Evolutionary conservation across 2,113 vertebrate genomes (phyloP).

Genomic region (Heloderma charlesbogerti): DNA sequence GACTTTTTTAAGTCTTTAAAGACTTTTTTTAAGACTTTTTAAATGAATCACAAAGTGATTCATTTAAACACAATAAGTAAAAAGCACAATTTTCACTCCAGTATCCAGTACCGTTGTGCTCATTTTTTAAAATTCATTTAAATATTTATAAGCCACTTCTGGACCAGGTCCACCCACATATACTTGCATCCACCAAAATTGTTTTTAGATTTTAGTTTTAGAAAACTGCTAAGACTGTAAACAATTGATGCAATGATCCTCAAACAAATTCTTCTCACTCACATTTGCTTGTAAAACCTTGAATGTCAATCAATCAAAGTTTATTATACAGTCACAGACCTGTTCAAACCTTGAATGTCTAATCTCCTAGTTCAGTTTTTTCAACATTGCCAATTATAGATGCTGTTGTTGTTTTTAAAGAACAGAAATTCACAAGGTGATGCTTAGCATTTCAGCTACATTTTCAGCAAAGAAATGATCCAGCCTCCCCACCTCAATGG

Average conservation of each 20-base stretch:
- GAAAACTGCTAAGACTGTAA: too few relatives aligned
- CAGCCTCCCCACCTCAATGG: too few relatives aligned
- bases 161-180: neutral
- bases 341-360: neutral
- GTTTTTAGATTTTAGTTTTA: too few relatives aligned
- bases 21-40: too few relatives aligned
- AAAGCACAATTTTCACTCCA: neutral
- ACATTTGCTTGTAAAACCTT: neutral
- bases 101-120: neutral
- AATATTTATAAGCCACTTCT: neutral
- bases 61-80: slow-evolving; percentile 40
- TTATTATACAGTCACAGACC: too few relatives aligned
- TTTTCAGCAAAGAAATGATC: neutral
- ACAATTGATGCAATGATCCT: neutral
- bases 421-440: neutral
- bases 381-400: neutral
- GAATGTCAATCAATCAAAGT: too few relatives aligned
- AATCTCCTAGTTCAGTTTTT: neutral
- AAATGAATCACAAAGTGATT: slow-evolving; percentile 36
- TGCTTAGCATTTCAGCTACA: neutral
- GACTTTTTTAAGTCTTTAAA: too few relatives aligned
- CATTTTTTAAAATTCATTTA: neutral
- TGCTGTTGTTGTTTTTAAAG: neutral
- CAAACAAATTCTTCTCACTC: neutral
- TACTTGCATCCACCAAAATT: neutral